Percentiles rank a stretch among this genome's conserved stretches.
These are phyloP conservation scores for Telmatochromis sp. DNA, from an alignment of 2,113 vertebrate genomes.

Conservation along the genomic window DNA sequence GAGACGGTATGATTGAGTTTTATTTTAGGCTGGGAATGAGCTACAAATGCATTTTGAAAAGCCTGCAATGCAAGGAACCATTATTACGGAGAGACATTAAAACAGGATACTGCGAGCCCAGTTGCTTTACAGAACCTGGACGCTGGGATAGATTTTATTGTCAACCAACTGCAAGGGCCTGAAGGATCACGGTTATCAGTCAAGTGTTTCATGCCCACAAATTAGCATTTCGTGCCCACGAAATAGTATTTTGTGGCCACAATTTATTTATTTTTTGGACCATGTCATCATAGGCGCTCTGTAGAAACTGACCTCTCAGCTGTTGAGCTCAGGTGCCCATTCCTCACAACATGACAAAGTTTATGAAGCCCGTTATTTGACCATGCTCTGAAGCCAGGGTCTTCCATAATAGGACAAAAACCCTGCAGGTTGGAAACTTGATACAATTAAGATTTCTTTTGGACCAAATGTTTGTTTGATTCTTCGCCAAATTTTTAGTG, in stretches of 20 bases:
- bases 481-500: neutral
- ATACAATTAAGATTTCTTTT: neutral
- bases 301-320: neutral
- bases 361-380: neutral
- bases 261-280: neutral
- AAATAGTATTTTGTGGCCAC: fast-evolving
- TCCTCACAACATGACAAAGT: neutral
- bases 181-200: neutral
- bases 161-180: neutral
- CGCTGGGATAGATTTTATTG: neutral
- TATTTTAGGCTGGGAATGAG: no score
- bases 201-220: neutral
- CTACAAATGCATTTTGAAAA: no score
- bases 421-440: neutral
- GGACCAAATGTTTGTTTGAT: neutral
- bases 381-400: neutral
- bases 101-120: fast-evolving
- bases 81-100: no score
- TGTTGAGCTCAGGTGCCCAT: neutral
- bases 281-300: neutral
- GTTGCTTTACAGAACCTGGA: neutral
- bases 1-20: no score
- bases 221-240: fast-evolving
- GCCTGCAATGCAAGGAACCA: no score
- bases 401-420: neutral